Evolutionary conservation across 2,797 vertebrate species (phyloP).

Genomic region (Linurgus olivaceus): DNA sequence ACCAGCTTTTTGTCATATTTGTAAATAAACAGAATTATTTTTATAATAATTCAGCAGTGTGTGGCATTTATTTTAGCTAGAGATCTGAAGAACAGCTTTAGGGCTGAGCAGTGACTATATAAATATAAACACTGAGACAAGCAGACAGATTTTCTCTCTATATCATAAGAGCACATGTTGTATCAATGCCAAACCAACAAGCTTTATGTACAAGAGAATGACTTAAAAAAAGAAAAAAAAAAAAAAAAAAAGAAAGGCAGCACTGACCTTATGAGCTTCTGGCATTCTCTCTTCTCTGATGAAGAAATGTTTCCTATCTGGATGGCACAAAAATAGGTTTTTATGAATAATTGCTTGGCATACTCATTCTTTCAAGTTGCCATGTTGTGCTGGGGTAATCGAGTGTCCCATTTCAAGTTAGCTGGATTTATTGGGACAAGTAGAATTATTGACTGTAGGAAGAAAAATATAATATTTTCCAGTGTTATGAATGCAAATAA

Average conservation of each 20-base stretch:
- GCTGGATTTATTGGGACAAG: slow-evolving; percentile 32
- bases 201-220: background rate
- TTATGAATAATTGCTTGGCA: slow-evolving; percentile 40
- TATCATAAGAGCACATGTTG: slow-evolving; percentile 14
- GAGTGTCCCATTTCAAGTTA: background rate
- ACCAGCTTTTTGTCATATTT: slow-evolving; percentile 52
- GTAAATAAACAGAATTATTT: slow-evolving; percentile 69
- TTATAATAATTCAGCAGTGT: slow-evolving; percentile 54
- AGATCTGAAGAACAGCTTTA: slow-evolving; percentile 65
- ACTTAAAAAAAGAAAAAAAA: background rate
- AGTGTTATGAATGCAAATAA: background rate
- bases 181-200: background rate
- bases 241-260: background rate
- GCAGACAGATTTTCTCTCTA: slow-evolving; percentile 52
- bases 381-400: background rate
- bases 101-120: slow-evolving; percentile 38
- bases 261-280: slow-evolving; percentile 35
- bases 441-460: background rate
- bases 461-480: background rate
- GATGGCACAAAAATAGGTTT: background rate
- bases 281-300: slow-evolving; percentile 49
- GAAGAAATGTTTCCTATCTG: slow-evolving; percentile 20
- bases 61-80: slow-evolving; percentile 67
- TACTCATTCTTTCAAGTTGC: background rate
- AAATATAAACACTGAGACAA: slow-evolving; percentile 67